These are phyloP conservation scores for Petrocephalus microphthalmus DNA, from an alignment of 2,113 vertebrate genomes.

Conservation along the genomic window DNA sequence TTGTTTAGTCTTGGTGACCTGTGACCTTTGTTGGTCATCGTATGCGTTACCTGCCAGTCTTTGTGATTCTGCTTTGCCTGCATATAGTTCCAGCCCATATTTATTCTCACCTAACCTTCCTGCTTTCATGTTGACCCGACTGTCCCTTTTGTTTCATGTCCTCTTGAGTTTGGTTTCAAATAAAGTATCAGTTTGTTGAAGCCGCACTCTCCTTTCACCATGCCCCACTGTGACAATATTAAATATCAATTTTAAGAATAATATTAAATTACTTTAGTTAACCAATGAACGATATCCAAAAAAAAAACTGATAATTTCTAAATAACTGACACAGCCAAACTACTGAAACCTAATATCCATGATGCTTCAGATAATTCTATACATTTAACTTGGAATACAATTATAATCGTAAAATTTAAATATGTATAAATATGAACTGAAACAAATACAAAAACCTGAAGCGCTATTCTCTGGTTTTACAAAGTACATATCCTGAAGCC, in stretches of 20 bases:
- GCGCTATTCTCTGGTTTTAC: neutral
- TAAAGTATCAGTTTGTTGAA: neutral
- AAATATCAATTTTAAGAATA: too few species aligned
- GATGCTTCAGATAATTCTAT: neutral
- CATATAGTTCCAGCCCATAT: too few species aligned
- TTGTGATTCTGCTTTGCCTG: neutral
- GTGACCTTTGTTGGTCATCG: neutral
- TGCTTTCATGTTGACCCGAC: neutral
- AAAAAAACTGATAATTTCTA: too few species aligned
- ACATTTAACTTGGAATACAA: neutral
- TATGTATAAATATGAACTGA: neutral
- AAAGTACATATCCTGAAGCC: neutral
- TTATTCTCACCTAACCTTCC: neutral
- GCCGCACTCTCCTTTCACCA: neutral
- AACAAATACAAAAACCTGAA: neutral
- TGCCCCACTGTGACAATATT: too few species aligned
- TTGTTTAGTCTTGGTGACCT: neutral
- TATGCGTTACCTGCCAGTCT: too few species aligned
- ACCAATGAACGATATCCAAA: too few species aligned
- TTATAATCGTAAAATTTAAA: too few species aligned
- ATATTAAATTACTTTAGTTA: too few species aligned
- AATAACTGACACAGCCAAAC: neutral
- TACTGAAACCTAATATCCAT: neutral
- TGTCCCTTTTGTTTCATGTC: neutral
- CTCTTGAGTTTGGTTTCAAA: neutral